These are phyloP conservation scores for Bos taurus DNA, from an alignment of 2,113 vertebrate species.

Conservation along the genomic window DNA sequence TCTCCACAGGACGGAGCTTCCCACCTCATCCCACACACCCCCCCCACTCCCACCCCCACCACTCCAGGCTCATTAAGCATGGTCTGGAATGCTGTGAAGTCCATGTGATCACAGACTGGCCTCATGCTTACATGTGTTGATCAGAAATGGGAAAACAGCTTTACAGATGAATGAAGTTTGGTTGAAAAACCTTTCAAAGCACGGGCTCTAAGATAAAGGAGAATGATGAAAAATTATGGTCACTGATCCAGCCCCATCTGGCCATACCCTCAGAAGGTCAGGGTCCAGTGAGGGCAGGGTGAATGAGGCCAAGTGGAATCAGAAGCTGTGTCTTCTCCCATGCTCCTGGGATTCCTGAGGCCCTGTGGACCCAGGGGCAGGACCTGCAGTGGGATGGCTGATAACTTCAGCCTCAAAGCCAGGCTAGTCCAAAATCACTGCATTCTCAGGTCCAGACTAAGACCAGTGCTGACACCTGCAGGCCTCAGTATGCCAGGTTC, in stretches of 20 bases:
- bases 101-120: neutral
- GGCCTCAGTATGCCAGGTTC: neutral
- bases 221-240: neutral
- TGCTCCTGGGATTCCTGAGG: neutral
- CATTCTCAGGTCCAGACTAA: neutral
- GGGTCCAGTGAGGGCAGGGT: neutral
- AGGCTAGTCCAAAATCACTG: neutral
- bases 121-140: neutral
- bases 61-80: neutral
- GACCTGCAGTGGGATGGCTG: neutral
- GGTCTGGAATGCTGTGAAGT: neutral
- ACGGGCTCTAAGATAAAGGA: neutral
- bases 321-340: neutral
- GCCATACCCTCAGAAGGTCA: neutral
- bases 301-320: neutral
- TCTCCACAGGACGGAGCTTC: neutral
- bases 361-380: neutral
- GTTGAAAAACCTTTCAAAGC: neutral
- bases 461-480: neutral
- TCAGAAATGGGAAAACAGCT: neutral
- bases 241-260: neutral
- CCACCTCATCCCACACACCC: neutral
- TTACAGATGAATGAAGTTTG: neutral
- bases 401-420: neutral
- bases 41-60: fast-evolving